These are phyloP conservation scores for Augochlorella aurata DNA, from an alignment of 2,888 invertebrate species.

Conservation along the genomic window DNA sequence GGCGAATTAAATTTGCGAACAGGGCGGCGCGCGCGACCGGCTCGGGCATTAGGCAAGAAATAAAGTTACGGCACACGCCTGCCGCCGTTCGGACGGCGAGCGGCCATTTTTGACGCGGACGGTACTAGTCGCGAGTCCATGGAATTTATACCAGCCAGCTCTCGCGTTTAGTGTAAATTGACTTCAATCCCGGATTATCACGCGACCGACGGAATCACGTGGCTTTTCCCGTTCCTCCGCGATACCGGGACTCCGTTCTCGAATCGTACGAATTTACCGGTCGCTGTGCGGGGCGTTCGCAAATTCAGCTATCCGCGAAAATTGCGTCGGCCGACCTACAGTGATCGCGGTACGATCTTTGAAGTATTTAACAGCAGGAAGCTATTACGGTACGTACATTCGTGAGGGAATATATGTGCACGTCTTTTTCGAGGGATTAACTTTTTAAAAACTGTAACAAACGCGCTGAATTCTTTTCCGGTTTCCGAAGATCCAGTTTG, in stretches of 20 bases:
- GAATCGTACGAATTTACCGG: background rate
- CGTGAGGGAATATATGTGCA: no score
- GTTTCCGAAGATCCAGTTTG: no score
- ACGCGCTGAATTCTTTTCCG: no score
- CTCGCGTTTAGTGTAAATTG: conserved; percentile 1
- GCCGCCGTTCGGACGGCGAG: background rate
- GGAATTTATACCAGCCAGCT: background rate
- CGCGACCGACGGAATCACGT: background rate
- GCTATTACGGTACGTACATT: no score
- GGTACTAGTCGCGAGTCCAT: background rate
- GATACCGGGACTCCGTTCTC: background rate
- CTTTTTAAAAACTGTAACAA: no score
- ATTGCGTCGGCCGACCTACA: background rate
- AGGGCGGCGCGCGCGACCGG: background rate
- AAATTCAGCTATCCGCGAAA: background rate
- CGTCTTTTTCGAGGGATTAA: no score
- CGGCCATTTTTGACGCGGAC: background rate
- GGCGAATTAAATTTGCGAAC: conserved; percentile 27
- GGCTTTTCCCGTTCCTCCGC: background rate
- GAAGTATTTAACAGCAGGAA: no score
- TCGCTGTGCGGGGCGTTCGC: background rate
- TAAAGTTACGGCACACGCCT: background rate
- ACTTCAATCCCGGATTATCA: background rate
- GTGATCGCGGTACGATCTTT: no score
- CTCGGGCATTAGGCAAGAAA: background rate